These are phyloP conservation scores for Drosophila silvestris DNA, from an alignment of 2,888 invertebrate species.

Conservation along the genomic window DNA sequence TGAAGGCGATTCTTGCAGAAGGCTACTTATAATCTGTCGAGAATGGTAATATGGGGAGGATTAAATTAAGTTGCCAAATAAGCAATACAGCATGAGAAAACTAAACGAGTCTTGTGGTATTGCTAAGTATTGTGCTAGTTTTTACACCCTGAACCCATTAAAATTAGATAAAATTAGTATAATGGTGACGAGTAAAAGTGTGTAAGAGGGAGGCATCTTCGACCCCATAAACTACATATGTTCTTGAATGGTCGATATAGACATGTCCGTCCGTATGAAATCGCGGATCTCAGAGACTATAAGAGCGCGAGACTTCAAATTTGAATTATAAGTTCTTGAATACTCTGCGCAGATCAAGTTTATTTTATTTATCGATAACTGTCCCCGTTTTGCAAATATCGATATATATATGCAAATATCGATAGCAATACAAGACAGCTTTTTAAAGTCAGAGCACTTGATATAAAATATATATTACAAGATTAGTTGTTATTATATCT, in stretches of 20 bases:
- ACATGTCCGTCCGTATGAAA: not conserved
- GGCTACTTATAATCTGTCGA: constrained; percentile 1
- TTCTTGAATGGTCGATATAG: not conserved
- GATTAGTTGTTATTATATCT: not conserved
- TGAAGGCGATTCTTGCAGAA: not conserved
- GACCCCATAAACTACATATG: not conserved
- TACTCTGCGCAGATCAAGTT: not conserved
- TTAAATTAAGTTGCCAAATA: not conserved
- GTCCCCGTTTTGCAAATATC: not conserved
- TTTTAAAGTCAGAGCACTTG: not conserved
- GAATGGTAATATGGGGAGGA: not conserved
- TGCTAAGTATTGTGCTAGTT: not conserved
- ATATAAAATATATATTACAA: not conserved
- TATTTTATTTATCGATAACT: not conserved
- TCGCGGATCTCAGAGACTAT: no score
- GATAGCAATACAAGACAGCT: not conserved
- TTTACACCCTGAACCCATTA: not conserved
- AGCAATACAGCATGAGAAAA: not conserved
- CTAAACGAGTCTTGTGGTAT: not conserved
- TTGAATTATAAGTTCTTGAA: fast-evolving
- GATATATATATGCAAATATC: no score
- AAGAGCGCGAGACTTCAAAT: not conserved
- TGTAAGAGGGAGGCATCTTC: not conserved
- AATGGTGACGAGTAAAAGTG: not conserved
- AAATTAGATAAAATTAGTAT: not conserved